Percentiles rank a stretch among this genome's conserved stretches.
Conservation (phyloP, 2,888 invertebrate species). For the Cheilosia soror region DNA sequence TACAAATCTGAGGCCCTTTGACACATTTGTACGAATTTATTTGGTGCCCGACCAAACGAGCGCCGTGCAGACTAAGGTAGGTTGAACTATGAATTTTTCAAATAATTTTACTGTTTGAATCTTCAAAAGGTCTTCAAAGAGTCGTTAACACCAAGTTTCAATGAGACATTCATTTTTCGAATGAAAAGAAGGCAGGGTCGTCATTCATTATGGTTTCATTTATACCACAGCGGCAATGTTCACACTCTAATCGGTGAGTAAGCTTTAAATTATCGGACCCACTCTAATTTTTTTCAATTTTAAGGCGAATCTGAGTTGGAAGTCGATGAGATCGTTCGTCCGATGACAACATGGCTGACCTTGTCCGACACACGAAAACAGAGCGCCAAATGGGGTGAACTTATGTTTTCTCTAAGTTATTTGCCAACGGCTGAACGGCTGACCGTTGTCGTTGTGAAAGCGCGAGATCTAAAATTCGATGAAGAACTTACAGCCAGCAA, state of each 20-base stretch:
- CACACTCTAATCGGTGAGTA: slow-evolving; percentile 85
- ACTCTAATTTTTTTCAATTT: not conserved
- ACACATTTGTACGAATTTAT: slow-evolving; percentile 91
- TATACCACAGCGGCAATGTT: slow-evolving; percentile 87
- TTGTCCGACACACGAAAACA: slow-evolving; percentile 89
- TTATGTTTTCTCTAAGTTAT: slow-evolving; percentile 92
- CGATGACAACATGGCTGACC: slow-evolving; percentile 91
- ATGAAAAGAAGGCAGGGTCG: slow-evolving; percentile 86
- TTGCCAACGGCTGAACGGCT: slow-evolving; percentile 92
- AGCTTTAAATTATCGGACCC: not conserved
- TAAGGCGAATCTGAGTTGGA: slow-evolving; percentile 88
- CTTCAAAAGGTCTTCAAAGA: slow-evolving; percentile 85
- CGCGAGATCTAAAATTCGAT: slow-evolving; percentile 88
- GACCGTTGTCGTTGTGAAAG: slow-evolving; percentile 88
- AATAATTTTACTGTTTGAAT: not conserved
- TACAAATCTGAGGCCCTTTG: slow-evolving; percentile 86
- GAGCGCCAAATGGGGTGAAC: slow-evolving; percentile 90
- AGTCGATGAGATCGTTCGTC: slow-evolving; percentile 87
- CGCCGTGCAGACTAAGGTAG: slow-evolving; percentile 87
- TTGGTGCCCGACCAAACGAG: slow-evolving; percentile 89
- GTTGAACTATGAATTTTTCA: not conserved
- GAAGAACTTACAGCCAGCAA: slow-evolving; percentile 68
- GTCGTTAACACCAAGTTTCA: slow-evolving; percentile 89
- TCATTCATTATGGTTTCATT: slow-evolving; percentile 88
- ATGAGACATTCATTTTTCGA: slow-evolving; percentile 89